Evolutionary conservation across 1,140 invertebrate genomes (phyloP).

Genomic region (Penaeus indicus): DNA sequence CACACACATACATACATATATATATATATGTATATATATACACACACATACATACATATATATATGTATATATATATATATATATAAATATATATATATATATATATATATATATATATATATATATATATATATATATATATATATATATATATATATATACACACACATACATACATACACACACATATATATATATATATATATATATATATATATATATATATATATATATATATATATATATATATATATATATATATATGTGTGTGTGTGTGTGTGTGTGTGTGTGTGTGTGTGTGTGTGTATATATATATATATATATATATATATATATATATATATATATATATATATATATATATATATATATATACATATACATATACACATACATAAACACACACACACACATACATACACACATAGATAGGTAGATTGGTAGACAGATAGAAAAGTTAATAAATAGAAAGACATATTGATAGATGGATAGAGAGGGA

Average conservation of each 20-base stretch:
- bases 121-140: constrained; percentile 28
- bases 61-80: neutral
- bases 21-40: too few species aligned
- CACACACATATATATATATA: neutral
- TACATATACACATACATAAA: too few species aligned
- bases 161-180: neutral
- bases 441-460: too few species aligned
- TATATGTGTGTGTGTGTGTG: constrained; percentile 6
- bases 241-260: constrained; percentile 34
- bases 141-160: constrained; percentile 16
- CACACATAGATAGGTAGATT: too few species aligned
- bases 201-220: constrained; percentile 34
- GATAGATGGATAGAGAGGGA: too few species aligned
- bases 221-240: constrained; percentile 32
- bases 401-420: too few species aligned
- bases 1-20: neutral
- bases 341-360: too few species aligned
- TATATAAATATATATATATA: constrained; percentile 9
- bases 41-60: too few species aligned
- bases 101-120: constrained; percentile 34
- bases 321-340: too few species aligned
- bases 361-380: too few species aligned
- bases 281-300: neutral
- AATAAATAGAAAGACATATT: too few species aligned
- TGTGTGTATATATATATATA: too few species aligned